Conservation (phyloP, 2,888 invertebrate genomes). For the Noctua fimbriata region DNA sequence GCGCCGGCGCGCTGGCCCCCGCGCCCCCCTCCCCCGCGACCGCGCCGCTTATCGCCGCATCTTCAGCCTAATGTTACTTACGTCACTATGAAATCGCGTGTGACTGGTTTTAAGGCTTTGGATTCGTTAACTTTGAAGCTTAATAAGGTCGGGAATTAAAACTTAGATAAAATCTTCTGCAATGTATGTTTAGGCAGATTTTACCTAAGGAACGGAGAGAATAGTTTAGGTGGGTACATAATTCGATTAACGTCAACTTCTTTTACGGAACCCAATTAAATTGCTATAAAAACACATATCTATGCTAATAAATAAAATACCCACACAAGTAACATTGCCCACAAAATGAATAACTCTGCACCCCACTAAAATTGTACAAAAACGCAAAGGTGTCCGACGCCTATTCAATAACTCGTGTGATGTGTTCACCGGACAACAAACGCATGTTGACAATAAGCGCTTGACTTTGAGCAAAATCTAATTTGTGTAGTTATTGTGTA, state of each 20-base stretch:
- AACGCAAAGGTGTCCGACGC: constrained; percentile 84
- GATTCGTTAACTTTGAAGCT: constrained; percentile 69
- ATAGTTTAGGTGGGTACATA: background rate
- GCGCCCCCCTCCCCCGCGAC: constrained; percentile 73
- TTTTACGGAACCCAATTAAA: background rate
- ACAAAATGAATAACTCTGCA: constrained; percentile 49
- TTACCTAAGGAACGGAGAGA: constrained; percentile 8
- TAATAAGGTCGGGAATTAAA: constrained; percentile 69
- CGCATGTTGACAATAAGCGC: constrained; percentile 87
- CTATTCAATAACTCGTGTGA: constrained; percentile 86
- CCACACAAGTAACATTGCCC: constrained; percentile 24
- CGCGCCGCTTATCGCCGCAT: constrained; percentile 86
- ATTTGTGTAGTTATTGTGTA: constrained; percentile 90
- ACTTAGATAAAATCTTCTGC: constrained; percentile 56
- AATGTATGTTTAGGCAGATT: background rate
- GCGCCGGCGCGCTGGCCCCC: constrained; percentile 79
- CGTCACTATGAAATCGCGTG: constrained; percentile 82
- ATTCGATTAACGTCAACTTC: background rate
- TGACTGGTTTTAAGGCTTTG: constrained; percentile 71
- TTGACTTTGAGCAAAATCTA: constrained; percentile 90
- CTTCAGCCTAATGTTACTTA: constrained; percentile 87
- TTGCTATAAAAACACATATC: background rate
- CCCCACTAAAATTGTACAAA: constrained; percentile 73
- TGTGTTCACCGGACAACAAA: constrained; percentile 87
- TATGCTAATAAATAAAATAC: constrained; percentile 31